Conservation (phyloP, 1,140 invertebrate genomes). For the Drosophila navojoa region DNA sequence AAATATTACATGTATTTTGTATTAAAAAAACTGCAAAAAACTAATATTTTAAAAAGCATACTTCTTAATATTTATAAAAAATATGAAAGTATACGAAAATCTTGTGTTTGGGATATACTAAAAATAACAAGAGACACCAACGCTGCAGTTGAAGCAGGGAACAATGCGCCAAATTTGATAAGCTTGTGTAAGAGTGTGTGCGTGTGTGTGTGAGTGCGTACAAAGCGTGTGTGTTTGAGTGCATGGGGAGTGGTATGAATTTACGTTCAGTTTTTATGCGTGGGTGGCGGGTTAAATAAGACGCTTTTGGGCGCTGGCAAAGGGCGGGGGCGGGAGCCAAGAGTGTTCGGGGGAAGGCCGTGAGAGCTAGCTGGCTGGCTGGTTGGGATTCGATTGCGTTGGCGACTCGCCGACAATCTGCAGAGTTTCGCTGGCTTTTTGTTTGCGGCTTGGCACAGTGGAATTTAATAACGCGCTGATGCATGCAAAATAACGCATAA, state of each 20-base stretch:
- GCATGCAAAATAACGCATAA: constrained; percentile 80
- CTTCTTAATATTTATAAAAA: background rate
- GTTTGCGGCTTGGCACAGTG: constrained; percentile 53
- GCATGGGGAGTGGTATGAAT: constrained; percentile 1
- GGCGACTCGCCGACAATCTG: constrained; percentile 33
- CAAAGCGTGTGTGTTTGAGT: background rate
- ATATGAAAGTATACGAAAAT: background rate
- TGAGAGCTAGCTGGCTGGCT: background rate
- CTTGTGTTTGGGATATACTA: background rate
- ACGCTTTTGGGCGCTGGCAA: constrained; percentile 6
- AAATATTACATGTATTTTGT: background rate
- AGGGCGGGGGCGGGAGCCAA: background rate
- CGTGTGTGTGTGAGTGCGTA: background rate
- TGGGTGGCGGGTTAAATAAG: constrained; percentile 35
- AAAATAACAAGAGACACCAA: background rate
- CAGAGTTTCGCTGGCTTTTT: constrained; percentile 36
- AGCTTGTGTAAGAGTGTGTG: constrained; percentile 1
- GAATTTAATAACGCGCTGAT: constrained; percentile 81
- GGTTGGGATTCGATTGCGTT: constrained; percentile 24
- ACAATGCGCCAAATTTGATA: constrained; percentile 68
- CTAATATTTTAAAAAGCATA: background rate
- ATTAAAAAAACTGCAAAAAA: background rate
- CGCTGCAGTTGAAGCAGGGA: constrained; percentile 18
- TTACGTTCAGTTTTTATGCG: constrained; percentile 33
- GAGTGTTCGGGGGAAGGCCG: background rate